Evolutionary conservation across 1,140 invertebrate genomes (phyloP).

Genomic region (Solen grandis): DNA sequence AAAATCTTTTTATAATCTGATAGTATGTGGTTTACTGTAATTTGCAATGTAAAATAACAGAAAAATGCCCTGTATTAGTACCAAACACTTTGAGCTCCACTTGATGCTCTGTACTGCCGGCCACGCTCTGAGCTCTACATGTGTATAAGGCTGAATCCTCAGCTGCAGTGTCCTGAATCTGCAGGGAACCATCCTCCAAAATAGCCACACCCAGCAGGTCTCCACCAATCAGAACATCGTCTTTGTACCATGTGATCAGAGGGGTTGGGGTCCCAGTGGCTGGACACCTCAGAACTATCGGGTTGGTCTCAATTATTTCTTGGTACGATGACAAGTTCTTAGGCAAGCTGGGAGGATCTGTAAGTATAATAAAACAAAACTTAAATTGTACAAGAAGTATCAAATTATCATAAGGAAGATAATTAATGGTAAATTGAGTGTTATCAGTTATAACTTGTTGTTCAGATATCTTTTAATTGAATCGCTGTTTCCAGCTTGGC

Average conservation of each 20-base stretch:
- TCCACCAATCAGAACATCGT: conserved; percentile 65
- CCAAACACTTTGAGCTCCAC: conserved; percentile 79
- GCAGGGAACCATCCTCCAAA: conserved; percentile 71
- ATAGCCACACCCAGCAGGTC: conserved; percentile 60
- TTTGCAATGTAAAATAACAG: too few relatives aligned
- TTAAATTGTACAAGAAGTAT: too few relatives aligned
- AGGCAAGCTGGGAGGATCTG: conserved; percentile 70
- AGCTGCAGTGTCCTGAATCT: conserved; percentile 63
- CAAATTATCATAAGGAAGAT: too few relatives aligned
- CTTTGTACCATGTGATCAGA: conserved; percentile 81
- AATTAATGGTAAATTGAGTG: too few relatives aligned
- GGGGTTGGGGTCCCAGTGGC: conserved; percentile 81
- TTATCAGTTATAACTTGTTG: too few relatives aligned
- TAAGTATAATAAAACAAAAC: too few relatives aligned
- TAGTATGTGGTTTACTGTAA: too few relatives aligned
- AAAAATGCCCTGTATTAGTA: too few relatives aligned
- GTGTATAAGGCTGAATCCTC: conserved; percentile 80
- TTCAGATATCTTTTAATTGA: too few relatives aligned
- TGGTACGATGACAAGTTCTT: conserved; percentile 61
- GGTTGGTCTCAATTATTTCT: conserved; percentile 72
- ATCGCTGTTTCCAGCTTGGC: too few relatives aligned
- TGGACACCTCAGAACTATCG: conserved; percentile 78
- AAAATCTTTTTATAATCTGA: too few relatives aligned
- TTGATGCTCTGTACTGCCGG: conserved; percentile 77
- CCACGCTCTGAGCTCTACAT: conserved; percentile 81